Conservation (phyloP, 2,113 vertebrate species). For the Riparia riparia region DNA sequence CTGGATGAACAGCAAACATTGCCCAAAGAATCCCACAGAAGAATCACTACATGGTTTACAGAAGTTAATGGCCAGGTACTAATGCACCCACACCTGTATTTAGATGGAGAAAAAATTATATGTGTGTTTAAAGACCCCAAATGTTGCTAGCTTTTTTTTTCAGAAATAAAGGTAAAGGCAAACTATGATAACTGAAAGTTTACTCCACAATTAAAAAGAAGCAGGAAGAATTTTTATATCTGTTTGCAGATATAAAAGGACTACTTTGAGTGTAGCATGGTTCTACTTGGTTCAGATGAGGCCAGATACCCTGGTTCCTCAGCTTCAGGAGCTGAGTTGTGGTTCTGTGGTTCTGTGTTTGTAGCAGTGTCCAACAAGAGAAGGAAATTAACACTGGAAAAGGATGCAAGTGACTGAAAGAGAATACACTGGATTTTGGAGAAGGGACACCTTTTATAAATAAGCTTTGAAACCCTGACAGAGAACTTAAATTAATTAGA, state of each 20-base stretch:
- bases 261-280: not conserved
- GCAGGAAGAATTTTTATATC: not conserved
- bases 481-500: not conserved
- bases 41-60: not conserved
- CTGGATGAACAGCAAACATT: slow-evolving; percentile 23
- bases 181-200: not conserved
- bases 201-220: not conserved
- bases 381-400: not conserved
- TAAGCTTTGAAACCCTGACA: not conserved
- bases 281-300: not conserved
- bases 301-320: not conserved
- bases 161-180: not conserved
- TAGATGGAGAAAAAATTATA: not conserved
- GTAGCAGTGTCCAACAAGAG: not conserved
- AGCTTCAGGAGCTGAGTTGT: not conserved
- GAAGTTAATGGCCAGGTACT: slow-evolving; percentile 27
- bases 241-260: not conserved
- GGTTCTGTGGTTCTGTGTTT: not conserved
- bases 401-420: not conserved
- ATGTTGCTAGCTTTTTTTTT: not conserved
- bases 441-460: not conserved
- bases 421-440: not conserved
- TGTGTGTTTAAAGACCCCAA: not conserved
- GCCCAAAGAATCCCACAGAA: not conserved
- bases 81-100: not conserved